Conservation (phyloP, 2,888 invertebrate species). For the Xylota sylvarum region DNA sequence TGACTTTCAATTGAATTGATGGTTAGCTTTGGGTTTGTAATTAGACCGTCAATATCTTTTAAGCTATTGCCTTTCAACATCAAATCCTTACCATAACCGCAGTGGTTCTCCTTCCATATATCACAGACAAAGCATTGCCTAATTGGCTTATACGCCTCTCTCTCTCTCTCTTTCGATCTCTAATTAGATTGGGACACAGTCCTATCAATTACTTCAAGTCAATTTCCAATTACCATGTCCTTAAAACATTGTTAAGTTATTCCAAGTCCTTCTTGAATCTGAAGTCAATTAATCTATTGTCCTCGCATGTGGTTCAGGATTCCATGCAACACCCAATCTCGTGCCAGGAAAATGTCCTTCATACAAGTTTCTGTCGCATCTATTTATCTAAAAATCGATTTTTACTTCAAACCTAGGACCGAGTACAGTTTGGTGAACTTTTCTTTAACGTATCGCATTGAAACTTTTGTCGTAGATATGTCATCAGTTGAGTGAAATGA, state of each 20-base stretch:
- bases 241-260: neutral
- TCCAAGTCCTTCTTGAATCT: neutral
- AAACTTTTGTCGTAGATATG: conserved; percentile 10
- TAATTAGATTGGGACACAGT: no score
- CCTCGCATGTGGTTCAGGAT: neutral
- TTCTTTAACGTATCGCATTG: neutral
- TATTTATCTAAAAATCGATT: conserved; percentile 15
- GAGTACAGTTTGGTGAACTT: conserved; percentile 5
- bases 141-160: no score
- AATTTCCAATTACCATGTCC: neutral
- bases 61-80: no score
- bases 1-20: no score
- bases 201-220: no score
- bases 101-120: no score
- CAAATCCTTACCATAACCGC: no score
- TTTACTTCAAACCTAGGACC: conserved; percentile 4
- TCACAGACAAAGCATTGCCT: no score
- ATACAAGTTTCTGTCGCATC: neutral
- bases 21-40: no score
- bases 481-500: neutral
- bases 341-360: neutral
- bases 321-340: neutral
- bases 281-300: neutral
- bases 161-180: no score
- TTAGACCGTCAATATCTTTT: no score